A percentile compares a stretch with the other conserved stretches of the same genome.
phyloP scores from a whole-genome alignment of 35 echinoderm and acorn worm genomes.

The Ptychodera flava region DNA sequence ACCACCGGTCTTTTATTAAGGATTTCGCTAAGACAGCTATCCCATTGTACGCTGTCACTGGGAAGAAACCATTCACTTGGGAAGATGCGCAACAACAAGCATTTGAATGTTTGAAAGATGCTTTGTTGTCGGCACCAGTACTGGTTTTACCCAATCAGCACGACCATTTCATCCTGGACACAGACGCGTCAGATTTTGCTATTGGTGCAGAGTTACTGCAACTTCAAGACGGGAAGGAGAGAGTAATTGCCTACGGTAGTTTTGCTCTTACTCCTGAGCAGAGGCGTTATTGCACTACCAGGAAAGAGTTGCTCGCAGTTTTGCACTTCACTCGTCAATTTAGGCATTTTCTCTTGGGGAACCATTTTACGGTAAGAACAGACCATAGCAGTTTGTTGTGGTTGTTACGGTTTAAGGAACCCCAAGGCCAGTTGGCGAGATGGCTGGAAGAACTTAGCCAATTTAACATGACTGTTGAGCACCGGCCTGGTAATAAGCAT shows the following conservation, averaged over 20 bases:
- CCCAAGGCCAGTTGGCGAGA: conserved; percentile 1
- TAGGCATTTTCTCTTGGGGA: not conserved
- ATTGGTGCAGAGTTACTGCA: not conserved
- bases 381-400: not conserved
- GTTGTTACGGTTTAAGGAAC: not conserved
- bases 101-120: not conserved
- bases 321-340: not conserved
- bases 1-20: conserved; percentile 51
- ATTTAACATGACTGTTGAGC: not conserved
- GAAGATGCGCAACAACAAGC: not conserved
- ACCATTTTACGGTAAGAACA: not conserved
- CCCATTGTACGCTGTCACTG: conserved; percentile 42
- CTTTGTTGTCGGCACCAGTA: not conserved
- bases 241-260: not conserved
- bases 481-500: not conserved
- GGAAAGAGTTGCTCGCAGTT: not conserved
- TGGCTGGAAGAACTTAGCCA: conserved; percentile 16
- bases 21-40: conserved; percentile 43
- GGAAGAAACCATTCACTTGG: not conserved
- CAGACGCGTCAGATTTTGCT: not conserved
- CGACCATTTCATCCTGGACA: not conserved
- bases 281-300: not conserved
- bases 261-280: not conserved
- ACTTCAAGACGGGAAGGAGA: not conserved
- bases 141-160: not conserved